A percentile compares a stretch with the other conserved stretches of the same genome.
These are phyloP conservation scores for Corvus hawaiiensis DNA, from an alignment of 2,113 vertebrate species.

Conservation along the genomic window DNA sequence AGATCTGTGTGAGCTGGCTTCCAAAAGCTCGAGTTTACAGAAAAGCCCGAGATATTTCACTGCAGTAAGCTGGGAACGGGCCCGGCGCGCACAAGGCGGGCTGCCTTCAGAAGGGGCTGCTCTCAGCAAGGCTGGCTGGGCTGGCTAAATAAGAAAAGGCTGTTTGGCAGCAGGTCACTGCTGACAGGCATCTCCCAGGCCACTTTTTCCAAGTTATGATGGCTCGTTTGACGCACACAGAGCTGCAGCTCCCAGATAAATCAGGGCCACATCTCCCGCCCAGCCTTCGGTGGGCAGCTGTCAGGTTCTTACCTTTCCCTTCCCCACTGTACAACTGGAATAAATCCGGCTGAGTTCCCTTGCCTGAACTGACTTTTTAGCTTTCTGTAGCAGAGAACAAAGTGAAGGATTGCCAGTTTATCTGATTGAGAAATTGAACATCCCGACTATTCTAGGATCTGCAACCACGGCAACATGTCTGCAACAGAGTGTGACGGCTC, in stretches of 20 bases:
- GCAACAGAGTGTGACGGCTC: not conserved
- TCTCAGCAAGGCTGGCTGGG: not conserved
- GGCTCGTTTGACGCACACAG: not conserved
- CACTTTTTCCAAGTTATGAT: not conserved
- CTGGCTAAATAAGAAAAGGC: not conserved
- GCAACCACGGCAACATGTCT: not conserved
- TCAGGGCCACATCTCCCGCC: not conserved
- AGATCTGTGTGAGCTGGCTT: not conserved
- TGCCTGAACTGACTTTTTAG: not conserved
- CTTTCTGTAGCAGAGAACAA: not conserved
- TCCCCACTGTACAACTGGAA: fast-evolving
- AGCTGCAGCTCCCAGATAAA: not conserved
- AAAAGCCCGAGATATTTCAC: not conserved
- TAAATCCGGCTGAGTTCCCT: not conserved
- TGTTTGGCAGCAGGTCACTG: not conserved
- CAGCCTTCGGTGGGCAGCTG: not conserved
- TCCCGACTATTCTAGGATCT: not conserved
- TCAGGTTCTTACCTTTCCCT: not conserved
- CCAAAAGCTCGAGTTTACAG: not conserved
- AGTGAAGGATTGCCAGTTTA: not conserved
- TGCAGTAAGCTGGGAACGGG: not conserved
- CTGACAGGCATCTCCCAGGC: not conserved
- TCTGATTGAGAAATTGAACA: not conserved
- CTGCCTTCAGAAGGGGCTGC: not conserved
- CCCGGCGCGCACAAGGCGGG: not conserved